phyloP scores from a whole-genome alignment of 2,888 invertebrate species.

The Pediacus dermestoides region DNA sequence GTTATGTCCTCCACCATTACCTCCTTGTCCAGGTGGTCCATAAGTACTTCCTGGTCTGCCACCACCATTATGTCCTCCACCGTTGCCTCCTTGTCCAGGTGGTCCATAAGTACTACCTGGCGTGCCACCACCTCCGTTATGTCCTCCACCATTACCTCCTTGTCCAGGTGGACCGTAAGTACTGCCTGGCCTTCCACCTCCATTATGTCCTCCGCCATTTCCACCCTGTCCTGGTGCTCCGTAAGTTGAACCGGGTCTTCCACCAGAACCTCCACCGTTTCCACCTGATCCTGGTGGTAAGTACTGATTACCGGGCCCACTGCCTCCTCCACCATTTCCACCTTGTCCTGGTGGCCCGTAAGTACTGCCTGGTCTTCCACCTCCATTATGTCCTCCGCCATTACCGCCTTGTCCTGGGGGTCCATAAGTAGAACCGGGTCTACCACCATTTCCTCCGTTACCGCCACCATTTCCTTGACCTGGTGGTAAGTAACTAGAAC shows the following conservation, averaged over 20 bases:
- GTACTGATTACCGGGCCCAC: too few species aligned
- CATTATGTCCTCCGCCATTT: conserved; percentile 27
- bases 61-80: conserved; percentile 37
- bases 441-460: conserved; percentile 24
- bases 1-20: conserved; percentile 22
- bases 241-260: conserved; percentile 26
- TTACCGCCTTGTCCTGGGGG: conserved; percentile 21
- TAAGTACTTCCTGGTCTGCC: conserved; percentile 32
- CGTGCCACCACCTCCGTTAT: conserved; percentile 25
- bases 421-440: conserved; percentile 27
- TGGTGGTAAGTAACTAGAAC: conserved; percentile 13
- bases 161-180: conserved; percentile 22
- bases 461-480: conserved; percentile 16
- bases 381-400: conserved; percentile 20
- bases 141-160: conserved; percentile 28
- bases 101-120: conserved; percentile 37
- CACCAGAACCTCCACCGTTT: conserved; percentile 30
- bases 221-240: conserved; percentile 26
- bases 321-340: conserved; percentile 18
- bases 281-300: too few species aligned
- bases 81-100: conserved; percentile 22
- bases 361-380: conserved; percentile 40
- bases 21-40: conserved; percentile 20
- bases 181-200: conserved; percentile 23
- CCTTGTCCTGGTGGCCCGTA: conserved; percentile 42